These are phyloP conservation scores for Ophioninae sp. DNA, from an alignment of 2,888 invertebrate species.

Conservation along the genomic window DNA sequence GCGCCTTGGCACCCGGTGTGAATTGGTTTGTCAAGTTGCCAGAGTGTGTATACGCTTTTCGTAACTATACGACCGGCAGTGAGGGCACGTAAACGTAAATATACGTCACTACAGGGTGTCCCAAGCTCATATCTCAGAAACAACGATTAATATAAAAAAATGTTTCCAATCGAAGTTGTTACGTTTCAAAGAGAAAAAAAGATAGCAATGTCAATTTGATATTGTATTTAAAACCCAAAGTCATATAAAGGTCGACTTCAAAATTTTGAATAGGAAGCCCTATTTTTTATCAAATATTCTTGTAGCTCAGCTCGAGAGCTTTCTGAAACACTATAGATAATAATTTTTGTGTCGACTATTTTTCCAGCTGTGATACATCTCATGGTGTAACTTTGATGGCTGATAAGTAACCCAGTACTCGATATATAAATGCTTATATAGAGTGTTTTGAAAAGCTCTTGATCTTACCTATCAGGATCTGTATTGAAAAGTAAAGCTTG, in stretches of 20 bases:
- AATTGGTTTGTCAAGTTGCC: constrained; percentile 80
- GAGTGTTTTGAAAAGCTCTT: no score
- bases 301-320: no score
- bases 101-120: constrained; percentile 19
- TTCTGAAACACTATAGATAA: no score
- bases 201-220: not conserved
- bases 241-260: not conserved
- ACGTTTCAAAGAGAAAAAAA: not conserved
- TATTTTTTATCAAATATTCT: not conserved
- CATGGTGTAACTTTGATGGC: no score
- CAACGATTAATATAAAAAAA: not conserved
- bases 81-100: constrained; percentile 61
- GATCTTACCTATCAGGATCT: no score
- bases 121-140: not conserved
- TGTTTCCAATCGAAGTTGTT: not conserved
- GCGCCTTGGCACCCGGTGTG: constrained; percentile 77
- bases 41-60: constrained; percentile 67
- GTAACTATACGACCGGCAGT: constrained; percentile 64
- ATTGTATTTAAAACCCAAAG: not conserved
- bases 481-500: no score
- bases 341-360: no score
- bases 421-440: no score
- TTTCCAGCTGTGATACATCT: no score
- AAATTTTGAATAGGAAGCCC: not conserved
- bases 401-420: no score